Conservation (phyloP, 1,140 invertebrate genomes). For the Brachystomella parvula region DNA sequence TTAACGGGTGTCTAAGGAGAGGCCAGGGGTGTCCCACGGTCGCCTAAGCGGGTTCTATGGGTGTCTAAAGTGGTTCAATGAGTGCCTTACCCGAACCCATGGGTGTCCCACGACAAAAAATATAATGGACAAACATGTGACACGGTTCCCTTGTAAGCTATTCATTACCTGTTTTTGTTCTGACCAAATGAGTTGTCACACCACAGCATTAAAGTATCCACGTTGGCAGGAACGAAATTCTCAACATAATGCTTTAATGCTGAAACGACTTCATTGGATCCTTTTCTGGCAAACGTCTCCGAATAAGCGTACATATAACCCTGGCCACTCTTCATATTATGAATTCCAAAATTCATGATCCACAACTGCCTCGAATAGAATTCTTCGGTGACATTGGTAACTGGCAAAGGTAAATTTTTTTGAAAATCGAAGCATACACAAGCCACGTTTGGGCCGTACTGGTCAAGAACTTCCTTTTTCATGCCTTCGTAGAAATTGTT, state of each 20-base stretch:
- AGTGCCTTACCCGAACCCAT: no score
- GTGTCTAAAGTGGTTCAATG: no score
- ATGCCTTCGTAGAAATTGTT: neutral
- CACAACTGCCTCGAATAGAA: slow-evolving; percentile 36
- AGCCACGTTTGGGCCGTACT: neutral
- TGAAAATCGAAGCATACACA: slow-evolving; percentile 15
- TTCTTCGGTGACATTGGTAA: slow-evolving; percentile 18
- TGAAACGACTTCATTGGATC: slow-evolving; percentile 15
- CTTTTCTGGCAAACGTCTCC: neutral
- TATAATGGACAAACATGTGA: no score
- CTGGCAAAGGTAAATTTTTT: slow-evolving; percentile 23
- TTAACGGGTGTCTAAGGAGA: no score
- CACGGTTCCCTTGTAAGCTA: slow-evolving; percentile 17
- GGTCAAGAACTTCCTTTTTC: neutral
- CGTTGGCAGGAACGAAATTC: neutral
- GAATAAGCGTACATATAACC: slow-evolving; percentile 6
- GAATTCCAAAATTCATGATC: slow-evolving; percentile 39
- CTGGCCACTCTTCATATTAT: slow-evolving; percentile 18
- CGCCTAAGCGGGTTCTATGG: no score
- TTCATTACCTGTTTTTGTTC: slow-evolving; percentile 38
- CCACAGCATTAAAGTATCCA: slow-evolving; percentile 29
- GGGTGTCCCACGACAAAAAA: no score
- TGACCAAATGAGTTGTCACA: slow-evolving; percentile 37
- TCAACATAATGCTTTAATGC: slow-evolving; percentile 8
- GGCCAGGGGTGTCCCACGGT: no score